A percentile compares a stretch with the other conserved stretches of the same genome.
These are phyloP conservation scores for Cremastobaeus sp. DNA, from an alignment of 2,888 invertebrate genomes.

Conservation along the genomic window DNA sequence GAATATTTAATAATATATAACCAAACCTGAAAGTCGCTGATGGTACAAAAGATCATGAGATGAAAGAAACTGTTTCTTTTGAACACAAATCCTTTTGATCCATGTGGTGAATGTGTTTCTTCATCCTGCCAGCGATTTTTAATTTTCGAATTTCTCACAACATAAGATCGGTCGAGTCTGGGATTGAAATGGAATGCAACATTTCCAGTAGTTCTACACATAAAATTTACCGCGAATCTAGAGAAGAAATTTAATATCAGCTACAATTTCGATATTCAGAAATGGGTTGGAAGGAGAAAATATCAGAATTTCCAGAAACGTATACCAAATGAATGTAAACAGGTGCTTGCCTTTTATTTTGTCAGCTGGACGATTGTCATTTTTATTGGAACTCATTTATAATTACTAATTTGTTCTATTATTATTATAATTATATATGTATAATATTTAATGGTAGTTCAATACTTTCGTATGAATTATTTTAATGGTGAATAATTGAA, in stretches of 20 bases:
- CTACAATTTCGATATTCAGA: no score
- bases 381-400: no score
- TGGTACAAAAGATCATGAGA: constrained; percentile 72
- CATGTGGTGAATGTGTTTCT: constrained; percentile 81
- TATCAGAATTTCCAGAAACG: neutral
- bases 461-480: neutral
- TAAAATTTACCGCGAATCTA: constrained; percentile 84
- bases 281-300: neutral
- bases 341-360: neutral
- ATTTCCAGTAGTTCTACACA: constrained; percentile 78
- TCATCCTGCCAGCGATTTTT: constrained; percentile 87
- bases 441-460: neutral
- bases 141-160: constrained; percentile 86
- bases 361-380: neutral
- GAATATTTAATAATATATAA: constrained; percentile 8
- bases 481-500: no score
- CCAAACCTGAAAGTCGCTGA: constrained; percentile 71
- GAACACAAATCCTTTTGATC: constrained; percentile 67
- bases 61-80: constrained; percentile 71
- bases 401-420: neutral
- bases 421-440: neutral
- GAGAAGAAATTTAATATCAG: constrained; percentile 48
- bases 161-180: constrained; percentile 86
- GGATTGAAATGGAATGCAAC: constrained; percentile 90
- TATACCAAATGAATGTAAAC: neutral